Base-by-base conservation (phyloP, 2,113 vertebrate species). In the Plestiodon gilberti region DNA sequence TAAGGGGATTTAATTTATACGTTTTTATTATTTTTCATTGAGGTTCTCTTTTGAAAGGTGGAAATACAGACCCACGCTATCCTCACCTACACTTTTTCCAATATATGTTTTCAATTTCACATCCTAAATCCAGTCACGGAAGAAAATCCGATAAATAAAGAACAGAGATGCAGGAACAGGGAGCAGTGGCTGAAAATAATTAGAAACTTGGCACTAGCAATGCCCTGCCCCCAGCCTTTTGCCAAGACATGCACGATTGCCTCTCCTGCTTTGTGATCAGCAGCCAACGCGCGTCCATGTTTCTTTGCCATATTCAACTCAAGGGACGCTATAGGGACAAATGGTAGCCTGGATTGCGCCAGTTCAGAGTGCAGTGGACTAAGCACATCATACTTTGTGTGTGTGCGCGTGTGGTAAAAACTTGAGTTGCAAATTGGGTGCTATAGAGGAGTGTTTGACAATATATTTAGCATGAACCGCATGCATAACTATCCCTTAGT, bases 151-250 rank as follows among this genome's bases (percentile, higher is more conserved):
- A 84, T 77, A 65, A 84, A 78, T 84, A 22, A 84, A 35, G 30
- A 84, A 67, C 20, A 69, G 59, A 76, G 14, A 52, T 85, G 80
- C 30, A 80, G 82, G 25, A 86, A 74, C 71, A 87, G 57, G 78
- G 77, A 80, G 1, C 18, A 7, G 8, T 33, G 43, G 43, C 30
- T 9, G 28, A 81, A 82, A 90, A 59, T n/a, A 74, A 74, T 65
- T 61, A 78, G 15, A 90, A 28, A 62, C 1, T 74, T 78, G 70
- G 33, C 8, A 11, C 14, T 61, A 52, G 18, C 25, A 43, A 43
- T 25, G 18, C 25, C 15, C 28, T 23, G 18, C 23, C 25, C 25
- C 9, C 11, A 18, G 17, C 20, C 0, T 81, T 4, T 1, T 4
- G 7, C 33, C 38, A 82, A 35, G 62, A 33, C 55, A 1, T 0